Evolutionary conservation across 2,113 vertebrate species (phyloP), one percentile per base, ranked within the genome.

Genomic region (Oriolus oriolus): DNA sequence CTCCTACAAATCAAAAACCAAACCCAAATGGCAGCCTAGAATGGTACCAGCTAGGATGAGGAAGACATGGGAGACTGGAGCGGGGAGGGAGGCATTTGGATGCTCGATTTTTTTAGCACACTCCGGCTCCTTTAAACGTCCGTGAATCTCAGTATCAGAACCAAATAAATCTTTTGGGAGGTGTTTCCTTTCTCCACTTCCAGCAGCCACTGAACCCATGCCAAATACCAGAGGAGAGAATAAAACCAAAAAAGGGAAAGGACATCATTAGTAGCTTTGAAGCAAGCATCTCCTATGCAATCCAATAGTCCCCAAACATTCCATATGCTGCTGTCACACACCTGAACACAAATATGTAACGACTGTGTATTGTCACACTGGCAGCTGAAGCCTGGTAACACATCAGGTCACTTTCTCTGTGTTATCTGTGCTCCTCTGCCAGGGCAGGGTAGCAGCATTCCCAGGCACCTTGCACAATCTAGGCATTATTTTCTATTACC

Each of bases 111-210:
- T 68, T 63, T 70, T n/a, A 76, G 41, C 31, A 79, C 41, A n/a
- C 42, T 57, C 49, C 0, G 1, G 31, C 96, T 92, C 77, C 66
- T 89, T 95, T 92, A 87, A 96, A 80, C 78, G 11, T 30, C 63
- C 64, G 39, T 70, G 70, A 65, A 59, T 85, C 85, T 90, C 68
- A 84, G 3, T 47, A 45, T 59, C 33, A 77, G 21, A 93, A 76
- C 18, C 61, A 87, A 79, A 86, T 4, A 89, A 75, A 87, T 83
- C 53, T 87, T 87, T 23, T 45, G 30, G 77, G 66, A 96, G 56
- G 37, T 82, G 21, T 90, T 96, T 93, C 84, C 61, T 92, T 94
- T 87, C 56, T 71, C 49, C n/a, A 22, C 9, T 95, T 65, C 69
- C 91, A 96, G 78, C 75, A 92, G 74, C 66, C 69, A 23, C 61